Base-by-base conservation (phyloP, 1,140 invertebrate genomes). In the Linepithema humile region DNA sequence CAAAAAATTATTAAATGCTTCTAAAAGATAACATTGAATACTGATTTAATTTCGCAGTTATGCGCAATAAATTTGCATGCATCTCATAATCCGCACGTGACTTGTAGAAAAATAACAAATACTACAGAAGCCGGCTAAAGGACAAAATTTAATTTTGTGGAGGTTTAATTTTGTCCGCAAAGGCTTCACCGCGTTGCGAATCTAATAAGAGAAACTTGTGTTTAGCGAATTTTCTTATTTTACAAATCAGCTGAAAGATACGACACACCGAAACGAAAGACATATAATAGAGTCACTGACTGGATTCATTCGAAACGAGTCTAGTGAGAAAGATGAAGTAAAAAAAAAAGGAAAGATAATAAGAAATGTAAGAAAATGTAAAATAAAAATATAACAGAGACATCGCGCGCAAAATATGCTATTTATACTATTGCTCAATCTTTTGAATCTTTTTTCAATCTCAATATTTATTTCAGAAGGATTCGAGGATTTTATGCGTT, bases 91-190 rank as follows among this genome's bases (percentile, higher is more conserved):
- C 32, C 26, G 10, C 40, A 72, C 72, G 57, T 57, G 83, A 69
- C 50, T 29, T 53, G 74, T 65, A 64, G 64, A 60, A 50, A 83
- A 83, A 73, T 17, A 38, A 55, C 29, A 38, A 35, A 67, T 29
- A 50, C 83, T 72, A 91, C 89, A 91, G 91, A 93, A 93, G 91
- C 92, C 92, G 83, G 64, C 83, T 83, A 93, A 92, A 74, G 86
- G 87, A 82, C 67, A 86, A 92, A 86, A 88, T 80, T 90, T 84
- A 55, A 80, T 77, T 64, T 65, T 64, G 73, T 26, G 45, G 59
- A 78, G 40, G 53, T 73, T 84, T 29, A 32, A 53, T 85, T 77
- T 67, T 57, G 38, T 88, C 62, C 75, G 82, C 64, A 91, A 90
- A 89, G 91, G 91, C 92, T 93, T 93, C 92, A 88, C 82, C 88